Evolutionary conservation across 2,113 vertebrate genomes (phyloP), one percentile per base, ranked within the genome.

Genomic region (Ceyx cyanopectus): DNA sequence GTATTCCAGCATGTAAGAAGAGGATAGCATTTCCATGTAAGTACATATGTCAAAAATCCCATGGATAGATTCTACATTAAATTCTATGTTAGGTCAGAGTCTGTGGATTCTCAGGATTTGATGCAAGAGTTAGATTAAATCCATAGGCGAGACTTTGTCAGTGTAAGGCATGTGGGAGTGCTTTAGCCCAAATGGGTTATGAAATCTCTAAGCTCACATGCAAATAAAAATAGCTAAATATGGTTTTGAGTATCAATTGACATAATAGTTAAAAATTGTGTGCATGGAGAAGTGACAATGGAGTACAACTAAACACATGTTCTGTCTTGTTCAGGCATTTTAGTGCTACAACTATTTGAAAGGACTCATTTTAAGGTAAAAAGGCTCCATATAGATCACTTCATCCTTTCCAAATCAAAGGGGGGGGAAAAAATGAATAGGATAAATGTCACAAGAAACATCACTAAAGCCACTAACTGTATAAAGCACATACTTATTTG

Each of bases 401-500:
- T 96, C 92, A 93, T 93, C 93, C 85, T 96, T 95, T 95, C 94
- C 83, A 95, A 97, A 96, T 81, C 93, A 89, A 97, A 95, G 50
- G 32, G 73, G 40, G 40, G 16, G 27, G 29, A 54, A 67, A 89
- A 93, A 90, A 93, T 84, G 91, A 92, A 97, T 96, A 97, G 97
- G 96, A 97, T 97, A 97, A 97, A 97, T 97, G 97, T 97, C 97
- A 93, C 85, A 70, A 96, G 90, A 96, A 97, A 94, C 97, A 97
- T 98, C 97, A 95, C 97, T 89, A 92, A 97, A 98, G 96, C 95
- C 96, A 97, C 97, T 97, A 95, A 95, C 97, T 94, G 95, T 95
- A 98, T 96, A 97, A 97, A 98, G 97, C 96, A 94, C 96, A 89
- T 95, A 97, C 97, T 97, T 98, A 97, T 97, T 98, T 97, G 97